phyloP scores from a whole-genome alignment of 2,113 vertebrate genomes.

The Probosciger aterrimus region DNA sequence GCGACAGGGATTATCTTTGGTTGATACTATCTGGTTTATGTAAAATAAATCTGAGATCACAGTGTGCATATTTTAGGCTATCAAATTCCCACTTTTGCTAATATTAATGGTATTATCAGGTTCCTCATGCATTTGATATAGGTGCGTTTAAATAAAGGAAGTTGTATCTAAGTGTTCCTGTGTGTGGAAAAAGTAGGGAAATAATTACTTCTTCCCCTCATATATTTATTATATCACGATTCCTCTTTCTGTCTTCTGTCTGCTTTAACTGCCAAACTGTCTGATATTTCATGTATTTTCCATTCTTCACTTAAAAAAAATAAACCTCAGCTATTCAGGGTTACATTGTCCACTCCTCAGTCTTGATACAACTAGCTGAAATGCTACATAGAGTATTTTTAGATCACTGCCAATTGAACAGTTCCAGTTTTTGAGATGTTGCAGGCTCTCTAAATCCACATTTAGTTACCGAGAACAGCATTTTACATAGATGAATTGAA shows the following conservation, averaged over 20 bases:
- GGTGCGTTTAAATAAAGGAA: background rate
- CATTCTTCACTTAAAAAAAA: background rate
- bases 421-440: background rate
- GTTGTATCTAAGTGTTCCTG: background rate
- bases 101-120: background rate
- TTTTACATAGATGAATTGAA: background rate
- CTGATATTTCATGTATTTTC: slow-evolving; percentile 55
- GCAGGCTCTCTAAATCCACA: background rate
- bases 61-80: background rate
- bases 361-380: background rate
- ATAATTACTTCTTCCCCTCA: slow-evolving; percentile 25
- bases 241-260: slow-evolving; percentile 32
- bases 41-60: slow-evolving; percentile 11
- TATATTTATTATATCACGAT: slow-evolving; percentile 17
- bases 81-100: slow-evolving; percentile 10
- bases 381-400: background rate
- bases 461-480: background rate
- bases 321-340: background rate
- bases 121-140: background rate
- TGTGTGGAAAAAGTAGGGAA: slow-evolving; percentile 31
- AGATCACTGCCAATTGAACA: background rate
- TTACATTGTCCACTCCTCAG: background rate
- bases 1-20: slow-evolving; percentile 33
- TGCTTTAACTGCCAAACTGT: slow-evolving; percentile 51
- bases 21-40: slow-evolving; percentile 5